Evolutionary conservation across 2,113 vertebrate genomes (phyloP), one percentile per base, ranked within the genome.

Genomic region (Lasiurus cinereus): DNA sequence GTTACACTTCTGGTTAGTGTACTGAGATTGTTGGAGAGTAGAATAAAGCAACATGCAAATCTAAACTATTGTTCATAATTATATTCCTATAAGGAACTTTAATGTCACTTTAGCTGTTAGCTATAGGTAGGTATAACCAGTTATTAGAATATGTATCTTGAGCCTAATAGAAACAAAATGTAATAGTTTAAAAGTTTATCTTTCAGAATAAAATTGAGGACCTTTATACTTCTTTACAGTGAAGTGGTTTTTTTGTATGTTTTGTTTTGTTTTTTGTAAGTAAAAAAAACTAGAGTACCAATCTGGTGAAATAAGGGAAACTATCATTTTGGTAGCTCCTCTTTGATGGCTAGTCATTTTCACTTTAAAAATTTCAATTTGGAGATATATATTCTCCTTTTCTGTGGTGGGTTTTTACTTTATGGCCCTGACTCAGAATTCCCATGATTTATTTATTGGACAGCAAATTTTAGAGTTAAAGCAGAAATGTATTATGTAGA

Each of bases 311-410:
- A 93, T 83, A 73, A 90, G 36, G 8, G 6, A 62, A 90, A 43
- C 69, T 33, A 46, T 91, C 66, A 82, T 59, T 93, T 93, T 82
- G 78, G 21, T 56, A 59, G 67, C 13, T 85, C 16, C 74, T 66
- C 67, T 93, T 76, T 74, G 33, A 62, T 76, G 33, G 19, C 66
- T 54, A 73, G 22, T 4, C 27, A 59, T 67, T 70, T 56, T 29
- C 50, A 93, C 22, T 85, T 91, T 82, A 73, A 82, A 76, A 94
- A 12, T 82, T 83, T 76, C 21, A 48, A 9, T 87, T 90, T 91
- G 7, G 56, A 50, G 78, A 85, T 11, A 46, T 33, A 29, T 54
- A 85, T 94, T 64, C 24, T 78, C 46, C 93, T 43, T 15, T 90
- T 93, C 72, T 80, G 9, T 50, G 66, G 24, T 9, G 2, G 27